Conservation (phyloP, 2,113 vertebrate species). For the Rhinolophus sinicus region DNA sequence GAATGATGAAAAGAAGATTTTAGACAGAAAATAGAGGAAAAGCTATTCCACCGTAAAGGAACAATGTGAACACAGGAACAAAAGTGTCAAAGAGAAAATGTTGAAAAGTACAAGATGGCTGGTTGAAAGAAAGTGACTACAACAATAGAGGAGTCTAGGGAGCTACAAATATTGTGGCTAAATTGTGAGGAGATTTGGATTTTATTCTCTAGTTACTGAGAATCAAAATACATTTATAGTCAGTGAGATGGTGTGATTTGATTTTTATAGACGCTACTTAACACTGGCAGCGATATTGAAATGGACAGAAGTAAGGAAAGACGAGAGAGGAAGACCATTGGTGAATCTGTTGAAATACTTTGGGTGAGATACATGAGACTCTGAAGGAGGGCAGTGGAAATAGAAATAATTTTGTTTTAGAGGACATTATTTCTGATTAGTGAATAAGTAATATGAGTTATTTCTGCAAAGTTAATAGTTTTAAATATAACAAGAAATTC, state of each 20-base stretch:
- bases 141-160: not conserved
- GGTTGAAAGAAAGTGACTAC: not conserved
- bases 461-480: not conserved
- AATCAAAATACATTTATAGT: not conserved
- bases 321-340: not conserved
- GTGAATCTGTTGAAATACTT: not conserved
- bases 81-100: slow-evolving; percentile 1
- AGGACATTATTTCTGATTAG: not conserved
- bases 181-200: not conserved
- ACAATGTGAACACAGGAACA: not conserved
- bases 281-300: not conserved
- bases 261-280: not conserved
- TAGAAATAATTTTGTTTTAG: not conserved
- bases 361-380: not conserved
- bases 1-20: slow-evolving; percentile 69
- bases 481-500: not conserved
- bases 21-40: slow-evolving; percentile 69
- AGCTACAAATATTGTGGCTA: not conserved
- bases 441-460: not conserved
- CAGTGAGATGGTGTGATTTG: not conserved
- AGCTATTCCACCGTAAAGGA: slow-evolving; percentile 22
- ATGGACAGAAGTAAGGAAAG: not conserved
- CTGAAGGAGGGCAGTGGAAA: not conserved
- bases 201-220: not conserved
- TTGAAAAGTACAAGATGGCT: not conserved